phyloP scores from a whole-genome alignment of 2,888 invertebrate genomes.

The Papilio gigon region DNA sequence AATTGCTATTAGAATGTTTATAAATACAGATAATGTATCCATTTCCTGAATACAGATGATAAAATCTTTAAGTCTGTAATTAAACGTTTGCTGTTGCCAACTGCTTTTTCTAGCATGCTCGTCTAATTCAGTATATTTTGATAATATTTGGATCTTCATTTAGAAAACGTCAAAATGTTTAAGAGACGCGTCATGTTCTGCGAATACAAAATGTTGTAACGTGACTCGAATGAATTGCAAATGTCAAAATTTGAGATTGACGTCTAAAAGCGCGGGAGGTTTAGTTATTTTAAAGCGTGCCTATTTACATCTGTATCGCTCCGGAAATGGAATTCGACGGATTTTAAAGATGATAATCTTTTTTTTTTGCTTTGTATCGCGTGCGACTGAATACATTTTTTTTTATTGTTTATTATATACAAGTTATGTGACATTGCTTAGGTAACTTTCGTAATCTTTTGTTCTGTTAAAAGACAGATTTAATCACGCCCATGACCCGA shows the following conservation, averaged over 20 bases:
- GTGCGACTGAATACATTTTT: neutral
- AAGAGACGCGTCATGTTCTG: constrained; percentile 4
- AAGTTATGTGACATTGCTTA: constrained; percentile 14
- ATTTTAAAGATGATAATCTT: constrained; percentile 36
- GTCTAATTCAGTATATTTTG: constrained; percentile 1
- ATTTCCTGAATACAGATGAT: constrained; percentile 15
- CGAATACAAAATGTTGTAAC: constrained; percentile 18
- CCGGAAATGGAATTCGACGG: constrained; percentile 47
- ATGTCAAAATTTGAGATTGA: constrained; percentile 36
- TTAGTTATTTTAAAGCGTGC: constrained; percentile 37
- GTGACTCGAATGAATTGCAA: constrained; percentile 10
- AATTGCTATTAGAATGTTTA: neutral
- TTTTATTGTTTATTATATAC: constrained; percentile 6
- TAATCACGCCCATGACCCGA: constrained; percentile 17
- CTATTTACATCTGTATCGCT: constrained; percentile 48
- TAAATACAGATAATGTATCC: constrained; percentile 6
- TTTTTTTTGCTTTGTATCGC: constrained; percentile 10
- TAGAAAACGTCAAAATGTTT: constrained; percentile 11
- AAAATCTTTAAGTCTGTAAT: constrained; percentile 1
- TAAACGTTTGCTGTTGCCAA: constrained; percentile 17
- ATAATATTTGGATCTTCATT: constrained; percentile 7
- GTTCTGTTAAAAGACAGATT: constrained; percentile 4
- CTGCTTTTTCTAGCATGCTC: neutral
- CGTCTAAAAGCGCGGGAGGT: constrained; percentile 41
- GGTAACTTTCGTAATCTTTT: constrained; percentile 17